Evolutionary conservation across 2,888 invertebrate species (phyloP), one percentile per base, ranked within the genome.

Genomic region (Trichogramma evanescens): DNA sequence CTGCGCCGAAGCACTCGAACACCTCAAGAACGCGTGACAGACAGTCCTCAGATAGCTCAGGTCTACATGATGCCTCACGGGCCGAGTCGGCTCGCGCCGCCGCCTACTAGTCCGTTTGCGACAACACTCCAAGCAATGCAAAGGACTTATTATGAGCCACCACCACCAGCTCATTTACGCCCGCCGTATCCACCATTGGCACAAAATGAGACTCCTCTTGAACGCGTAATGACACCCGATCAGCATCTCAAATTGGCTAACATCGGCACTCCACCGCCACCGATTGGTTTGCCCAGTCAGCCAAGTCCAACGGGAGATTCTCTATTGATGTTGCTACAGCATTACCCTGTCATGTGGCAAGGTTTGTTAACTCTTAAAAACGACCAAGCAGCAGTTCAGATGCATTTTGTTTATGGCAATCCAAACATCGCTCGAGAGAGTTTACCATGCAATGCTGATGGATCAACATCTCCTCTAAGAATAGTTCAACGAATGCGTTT

Each of bases 281-380:
- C 89, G 69, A 89, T 90, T 54, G n/a, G 72, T 71, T 5, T 69
- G 68, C 82, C 83, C 6, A 91, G 89, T 79, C 89, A 89, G 69
- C 89, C 91, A 68, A 89, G 91, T 68, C 87, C 89, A 59, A 91
- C 91, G 74, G 89, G 89, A 5, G 92, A 93, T 79, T 89, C 90
- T 58, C 80, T 93, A 67, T 84, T 91, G 67, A 90, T 89, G 82
- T 78, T 93, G 57, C 81, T 93, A 6, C 86, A 95, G 87, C 88
- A 93, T 61, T 95, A 95, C 79, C 96, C 96, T 7, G 90, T 95
- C 51, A 93, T 96, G 90, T 98, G 98, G 98, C 95, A 96, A 80
- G 95, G 98, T 1, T 80, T 93, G 63, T 80, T 98, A 67, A 96
- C 94, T 0, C 82, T 98, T 67, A 98, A 98, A 82, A 97, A 95